phyloP scores from a whole-genome alignment of 37 sponge, comb jelly and placozoan species.

The Spongilla lacustris region DNA sequence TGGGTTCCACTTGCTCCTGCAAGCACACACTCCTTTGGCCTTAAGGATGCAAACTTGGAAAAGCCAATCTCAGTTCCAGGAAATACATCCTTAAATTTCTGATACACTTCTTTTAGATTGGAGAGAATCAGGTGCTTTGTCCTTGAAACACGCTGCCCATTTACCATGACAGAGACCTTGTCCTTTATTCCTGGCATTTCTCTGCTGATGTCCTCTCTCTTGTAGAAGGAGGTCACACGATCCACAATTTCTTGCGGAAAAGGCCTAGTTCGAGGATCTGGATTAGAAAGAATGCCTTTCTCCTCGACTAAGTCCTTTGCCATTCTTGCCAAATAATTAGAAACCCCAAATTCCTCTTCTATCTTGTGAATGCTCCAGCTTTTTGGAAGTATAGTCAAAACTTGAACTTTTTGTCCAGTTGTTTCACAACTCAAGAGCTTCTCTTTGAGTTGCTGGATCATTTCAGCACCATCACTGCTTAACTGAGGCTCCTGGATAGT shows the following conservation, averaged over 20 bases:
- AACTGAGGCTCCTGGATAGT: no score
- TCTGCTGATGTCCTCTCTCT: slow-evolving; percentile 40
- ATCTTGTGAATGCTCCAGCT: slow-evolving; percentile 30
- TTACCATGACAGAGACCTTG: slow-evolving; percentile 20
- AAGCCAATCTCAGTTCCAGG: slow-evolving; percentile 47
- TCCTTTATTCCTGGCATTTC: slow-evolving; percentile 68
- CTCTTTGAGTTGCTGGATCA: slow-evolving; percentile 50
- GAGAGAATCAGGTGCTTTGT: slow-evolving; percentile 47
- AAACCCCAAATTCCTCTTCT: slow-evolving; percentile 42
- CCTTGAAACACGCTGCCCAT: background rate
- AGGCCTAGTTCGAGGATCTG: slow-evolving; percentile 15
- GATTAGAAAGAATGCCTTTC: slow-evolving; percentile 36
- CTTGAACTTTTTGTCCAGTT: slow-evolving; percentile 26
- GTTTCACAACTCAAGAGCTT: slow-evolving; percentile 13
- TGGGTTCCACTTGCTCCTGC: slow-evolving; percentile 68
- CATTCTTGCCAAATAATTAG: slow-evolving; percentile 35
- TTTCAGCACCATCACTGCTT: slow-evolving; percentile 35
- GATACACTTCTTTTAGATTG: slow-evolving; percentile 53
- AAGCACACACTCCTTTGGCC: slow-evolving; percentile 53
- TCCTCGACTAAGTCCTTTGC: slow-evolving; percentile 28
- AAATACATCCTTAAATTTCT: slow-evolving; percentile 25
- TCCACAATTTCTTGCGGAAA: slow-evolving; percentile 26
- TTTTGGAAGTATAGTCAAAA: slow-evolving; percentile 39
- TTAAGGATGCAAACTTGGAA: slow-evolving; percentile 57
- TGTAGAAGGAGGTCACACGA: slow-evolving; percentile 25